Evolutionary conservation across 2,113 vertebrate species (phyloP).

Genomic region (Etia nguti): DNA sequence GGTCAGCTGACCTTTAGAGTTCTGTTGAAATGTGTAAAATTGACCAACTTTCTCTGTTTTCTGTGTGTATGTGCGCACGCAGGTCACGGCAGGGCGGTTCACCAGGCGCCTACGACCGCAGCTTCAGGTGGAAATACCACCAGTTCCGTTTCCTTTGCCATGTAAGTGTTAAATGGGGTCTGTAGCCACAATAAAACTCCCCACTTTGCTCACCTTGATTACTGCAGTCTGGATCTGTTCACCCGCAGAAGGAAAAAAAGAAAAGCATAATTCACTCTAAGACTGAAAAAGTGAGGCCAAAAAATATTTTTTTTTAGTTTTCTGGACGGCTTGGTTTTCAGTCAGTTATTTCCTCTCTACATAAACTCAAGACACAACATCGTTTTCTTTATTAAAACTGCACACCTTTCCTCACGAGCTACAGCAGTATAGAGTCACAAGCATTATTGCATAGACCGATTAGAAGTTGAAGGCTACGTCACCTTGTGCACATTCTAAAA

Average conservation of each 20-base stretch:
- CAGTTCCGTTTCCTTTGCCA: conserved; percentile 98
- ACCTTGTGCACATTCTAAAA: fast-evolving
- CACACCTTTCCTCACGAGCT: neutral
- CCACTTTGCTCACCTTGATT: neutral
- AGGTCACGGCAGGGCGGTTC: conserved; percentile 86
- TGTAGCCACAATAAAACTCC: neutral
- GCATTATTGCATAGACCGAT: neutral
- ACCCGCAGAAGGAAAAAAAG: neutral
- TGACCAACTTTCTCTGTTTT: neutral
- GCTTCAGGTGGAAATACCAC: conserved; percentile 98
- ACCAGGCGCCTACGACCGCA: conserved; percentile 91
- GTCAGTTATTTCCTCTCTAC: neutral
- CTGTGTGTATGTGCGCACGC: neutral
- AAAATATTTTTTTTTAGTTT: neutral
- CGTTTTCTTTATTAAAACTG: neutral
- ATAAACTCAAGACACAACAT: neutral
- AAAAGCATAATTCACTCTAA: neutral
- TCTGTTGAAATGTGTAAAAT: neutral
- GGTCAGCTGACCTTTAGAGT: neutral
- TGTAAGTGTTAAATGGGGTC: conserved; percentile 73
- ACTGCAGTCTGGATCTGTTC: neutral
- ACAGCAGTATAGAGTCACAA: neutral
- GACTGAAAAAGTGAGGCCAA: neutral
- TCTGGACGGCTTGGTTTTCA: neutral
- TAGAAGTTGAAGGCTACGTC: neutral